Evolutionary conservation across 2,113 vertebrate genomes (phyloP), one percentile per base, ranked within the genome.

Genomic region (Strigops habroptila): DNA sequence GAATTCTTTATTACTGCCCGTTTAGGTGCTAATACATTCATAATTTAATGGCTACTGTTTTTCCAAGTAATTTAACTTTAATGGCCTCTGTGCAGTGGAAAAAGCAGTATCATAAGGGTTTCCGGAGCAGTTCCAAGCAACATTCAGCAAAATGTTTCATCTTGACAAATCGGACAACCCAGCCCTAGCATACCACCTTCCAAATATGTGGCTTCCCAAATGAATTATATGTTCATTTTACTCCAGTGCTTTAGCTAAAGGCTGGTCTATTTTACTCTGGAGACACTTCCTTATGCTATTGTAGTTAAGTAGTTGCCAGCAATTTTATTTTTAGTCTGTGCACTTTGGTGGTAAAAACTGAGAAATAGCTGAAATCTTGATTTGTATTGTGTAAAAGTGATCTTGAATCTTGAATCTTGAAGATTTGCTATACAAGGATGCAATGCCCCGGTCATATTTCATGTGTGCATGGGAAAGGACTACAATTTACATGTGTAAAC

Each of bases 1-100:
- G 77, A 87, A 79, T 53, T 79, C 82, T 85, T 80, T 90, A 74
- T 46, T 91, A 89, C 84, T 64, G 63, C 80, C 86, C 4, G 2
- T 68, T 39, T 83, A 85, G 80, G 51, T 86, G 46, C 63, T 46
- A 93, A 77, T 37, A 57, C 30, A 87, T 70, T 64, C 83, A 81
- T 93, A 90, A 94, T 92, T 78, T 70, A 80, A 82, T 85, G 65
- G 84, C 83, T 92, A 94, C 79, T 62, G 46, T 44, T 92, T 63
- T 94, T 71, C 91, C 96, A 91, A 92, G 80, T 57, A 70, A 89
- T 83, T 96, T 55, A 65, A 27, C 89, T 65, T 95, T 82, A 94
- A 96, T 82, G 70, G 78, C 60, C 88, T 44, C 82, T 69, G 51
- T 0, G 1, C 46, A 75, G 28, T 86, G 55, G 85, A 94, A 96